Conservation (phyloP, 2,888 invertebrate genomes). For the Timema cristinae region DNA sequence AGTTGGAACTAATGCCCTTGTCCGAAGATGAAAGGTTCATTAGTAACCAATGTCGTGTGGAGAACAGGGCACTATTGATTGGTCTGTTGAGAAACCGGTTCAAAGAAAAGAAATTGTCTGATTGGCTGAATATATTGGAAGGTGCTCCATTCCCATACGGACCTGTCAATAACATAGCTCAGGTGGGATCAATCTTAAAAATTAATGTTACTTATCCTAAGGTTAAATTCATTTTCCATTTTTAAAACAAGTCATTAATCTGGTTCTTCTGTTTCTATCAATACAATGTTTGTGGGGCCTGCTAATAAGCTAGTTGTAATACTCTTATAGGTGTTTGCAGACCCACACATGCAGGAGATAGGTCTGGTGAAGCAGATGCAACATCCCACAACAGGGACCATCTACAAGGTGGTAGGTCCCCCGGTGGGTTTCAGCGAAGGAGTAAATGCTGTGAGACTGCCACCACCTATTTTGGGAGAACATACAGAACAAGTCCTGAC, state of each 20-base stretch:
- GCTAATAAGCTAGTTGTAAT: neutral
- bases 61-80: conserved; percentile 67
- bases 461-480: conserved; percentile 84
- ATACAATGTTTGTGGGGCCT: neutral
- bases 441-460: conserved; percentile 61
- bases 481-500: conserved; percentile 76
- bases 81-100: conserved; percentile 57
- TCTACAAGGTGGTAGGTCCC: conserved; percentile 76
- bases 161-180: conserved; percentile 79
- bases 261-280: too few relatives aligned
- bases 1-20: conserved; percentile 59
- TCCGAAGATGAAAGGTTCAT: conserved; percentile 58
- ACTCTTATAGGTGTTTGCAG: conserved; percentile 65
- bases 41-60: conserved; percentile 71
- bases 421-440: conserved; percentile 77
- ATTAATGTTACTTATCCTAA: too few relatives aligned
- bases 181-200: conserved; percentile 45
- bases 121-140: conserved; percentile 72
- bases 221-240: too few relatives aligned
- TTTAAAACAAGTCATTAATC: too few relatives aligned
- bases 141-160: conserved; percentile 80
- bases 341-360: conserved; percentile 76
- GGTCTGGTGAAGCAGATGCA: conserved; percentile 66
- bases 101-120: conserved; percentile 60
- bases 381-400: conserved; percentile 62